Evolutionary conservation across 2,797 vertebrate species (phyloP).

Genomic region (Ataeniobius toweri): DNA sequence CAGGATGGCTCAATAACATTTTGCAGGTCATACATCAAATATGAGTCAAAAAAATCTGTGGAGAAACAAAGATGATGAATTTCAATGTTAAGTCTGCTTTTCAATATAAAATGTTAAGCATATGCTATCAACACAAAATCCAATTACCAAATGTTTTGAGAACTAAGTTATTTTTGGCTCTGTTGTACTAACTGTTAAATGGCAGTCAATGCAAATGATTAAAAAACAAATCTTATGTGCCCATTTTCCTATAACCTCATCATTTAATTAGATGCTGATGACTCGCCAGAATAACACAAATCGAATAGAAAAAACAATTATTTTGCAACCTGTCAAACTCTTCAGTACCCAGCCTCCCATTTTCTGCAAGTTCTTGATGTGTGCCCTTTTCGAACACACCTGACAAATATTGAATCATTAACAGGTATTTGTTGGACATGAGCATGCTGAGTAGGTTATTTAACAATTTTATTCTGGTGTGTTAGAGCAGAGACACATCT

Average conservation of each 20-base stretch:
- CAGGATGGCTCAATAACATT: conserved; percentile 1
- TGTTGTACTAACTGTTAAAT: neutral
- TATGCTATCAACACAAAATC: neutral
- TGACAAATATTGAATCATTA: too few relatives aligned
- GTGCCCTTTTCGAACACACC: too few relatives aligned
- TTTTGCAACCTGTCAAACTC: too few relatives aligned
- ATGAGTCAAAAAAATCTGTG: neutral
- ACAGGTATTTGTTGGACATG: too few relatives aligned
- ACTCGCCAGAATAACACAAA: too few relatives aligned
- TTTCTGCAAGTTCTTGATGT: too few relatives aligned
- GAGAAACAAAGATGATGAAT: neutral
- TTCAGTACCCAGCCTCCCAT: too few relatives aligned
- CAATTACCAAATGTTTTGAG: neutral
- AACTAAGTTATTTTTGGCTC: neutral
- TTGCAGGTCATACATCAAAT: neutral
- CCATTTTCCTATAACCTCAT: neutral
- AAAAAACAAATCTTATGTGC: neutral
- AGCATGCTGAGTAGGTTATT: too few relatives aligned
- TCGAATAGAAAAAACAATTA: too few relatives aligned
- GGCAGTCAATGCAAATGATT: neutral
- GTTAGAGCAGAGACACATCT: too few relatives aligned
- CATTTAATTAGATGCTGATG: neutral
- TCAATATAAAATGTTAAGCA: neutral
- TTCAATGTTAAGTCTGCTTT: neutral
- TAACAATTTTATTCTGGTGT: too few relatives aligned